Conservation (phyloP, 2,797 vertebrate species). For the Eulemur rubriventer region DNA sequence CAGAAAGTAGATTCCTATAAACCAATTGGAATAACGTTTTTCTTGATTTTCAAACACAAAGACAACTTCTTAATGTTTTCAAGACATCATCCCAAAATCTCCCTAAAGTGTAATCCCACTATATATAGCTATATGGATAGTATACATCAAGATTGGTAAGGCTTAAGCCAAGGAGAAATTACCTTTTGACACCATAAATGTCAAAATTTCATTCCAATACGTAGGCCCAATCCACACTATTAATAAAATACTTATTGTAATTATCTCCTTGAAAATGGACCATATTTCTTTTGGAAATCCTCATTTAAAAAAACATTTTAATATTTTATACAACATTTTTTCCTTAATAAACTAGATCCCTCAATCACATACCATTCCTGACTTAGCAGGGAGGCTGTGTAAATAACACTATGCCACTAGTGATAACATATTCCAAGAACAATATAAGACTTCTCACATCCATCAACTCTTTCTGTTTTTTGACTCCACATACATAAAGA, state of each 20-base stretch:
- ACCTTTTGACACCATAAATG: neutral
- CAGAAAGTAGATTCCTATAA: neutral
- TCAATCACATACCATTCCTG: neutral
- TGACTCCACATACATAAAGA: neutral
- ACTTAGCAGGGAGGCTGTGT: neutral
- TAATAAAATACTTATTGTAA: neutral
- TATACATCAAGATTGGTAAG: neutral
- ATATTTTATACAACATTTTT: neutral
- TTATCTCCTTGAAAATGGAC: neutral
- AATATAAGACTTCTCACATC: neutral
- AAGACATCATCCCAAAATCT: neutral
- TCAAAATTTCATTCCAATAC: neutral
- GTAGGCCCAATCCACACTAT: neutral
- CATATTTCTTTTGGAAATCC: neutral
- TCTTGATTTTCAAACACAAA: neutral
- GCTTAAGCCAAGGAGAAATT: neutral
- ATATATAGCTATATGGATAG: neutral
- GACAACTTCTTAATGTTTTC: neutral
- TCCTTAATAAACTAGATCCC: neutral
- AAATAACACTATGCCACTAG: neutral
- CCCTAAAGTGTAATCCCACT: neutral
- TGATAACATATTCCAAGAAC: neutral
- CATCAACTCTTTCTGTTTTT: neutral
- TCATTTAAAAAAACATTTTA: neutral
- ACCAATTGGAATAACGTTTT: neutral